Evolutionary conservation across 2,113 vertebrate species (phyloP).

Genomic region (Dryoscopus gambensis): DNA sequence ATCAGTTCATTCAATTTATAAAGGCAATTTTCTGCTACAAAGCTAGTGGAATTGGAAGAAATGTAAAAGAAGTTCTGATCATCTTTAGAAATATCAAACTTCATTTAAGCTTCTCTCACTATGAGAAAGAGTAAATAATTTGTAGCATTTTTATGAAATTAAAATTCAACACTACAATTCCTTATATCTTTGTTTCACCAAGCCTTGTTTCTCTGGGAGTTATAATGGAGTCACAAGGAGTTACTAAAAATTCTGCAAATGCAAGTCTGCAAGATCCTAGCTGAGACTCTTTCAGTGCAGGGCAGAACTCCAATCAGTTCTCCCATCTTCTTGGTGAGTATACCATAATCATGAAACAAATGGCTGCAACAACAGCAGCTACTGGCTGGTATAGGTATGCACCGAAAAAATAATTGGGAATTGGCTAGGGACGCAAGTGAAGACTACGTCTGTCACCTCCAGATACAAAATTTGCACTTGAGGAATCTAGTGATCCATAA

Average conservation of each 20-base stretch:
- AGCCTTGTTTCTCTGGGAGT: neutral
- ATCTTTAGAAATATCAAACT: neutral
- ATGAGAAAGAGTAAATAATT: neutral
- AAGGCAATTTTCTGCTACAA: neutral
- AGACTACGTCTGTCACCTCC: no score
- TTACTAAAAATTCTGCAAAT: neutral
- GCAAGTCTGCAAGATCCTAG: neutral
- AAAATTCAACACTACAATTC: neutral
- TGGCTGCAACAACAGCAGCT: no score
- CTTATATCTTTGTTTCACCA: neutral
- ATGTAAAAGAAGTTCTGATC: neutral
- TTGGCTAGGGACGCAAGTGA: neutral
- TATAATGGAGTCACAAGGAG: neutral
- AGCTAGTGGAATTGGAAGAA: neutral
- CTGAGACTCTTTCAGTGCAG: neutral
- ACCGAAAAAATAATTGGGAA: fast-evolving
- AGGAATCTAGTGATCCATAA: neutral
- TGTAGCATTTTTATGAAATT: neutral
- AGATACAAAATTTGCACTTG: neutral
- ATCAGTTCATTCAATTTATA: neutral
- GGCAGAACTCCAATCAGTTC: neutral
- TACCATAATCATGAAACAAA: neutral
- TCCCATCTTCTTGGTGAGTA: neutral
- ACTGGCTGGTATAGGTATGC: neutral
- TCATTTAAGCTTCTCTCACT: neutral